Evolutionary conservation across 2,888 invertebrate genomes (phyloP), one percentile per base, ranked within the genome.

Genomic region (Synergus umbraculus): DNA sequence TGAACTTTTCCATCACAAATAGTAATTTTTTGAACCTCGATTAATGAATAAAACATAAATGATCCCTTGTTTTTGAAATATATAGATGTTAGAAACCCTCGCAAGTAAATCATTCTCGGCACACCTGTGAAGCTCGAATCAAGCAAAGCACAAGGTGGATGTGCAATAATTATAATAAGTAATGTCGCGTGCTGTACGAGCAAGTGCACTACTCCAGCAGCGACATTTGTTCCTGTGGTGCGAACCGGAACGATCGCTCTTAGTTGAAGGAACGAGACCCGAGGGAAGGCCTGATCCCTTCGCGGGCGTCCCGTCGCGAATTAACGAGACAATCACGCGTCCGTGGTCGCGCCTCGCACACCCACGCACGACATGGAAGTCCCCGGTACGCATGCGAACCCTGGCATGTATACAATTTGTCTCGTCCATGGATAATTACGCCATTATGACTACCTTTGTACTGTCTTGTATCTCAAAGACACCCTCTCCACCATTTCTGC

Each of bases 361-460:
- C 83, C 88, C 84, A 88, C 88, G 86, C 88, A 80, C 22, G 80
- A 83, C 84, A 83, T 86, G 83, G 86, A 80, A 84, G 85, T 82
- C 79, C 78, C 69, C 78, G 77, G 77, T 22, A 60, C 60, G 84
- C 86, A 87, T 78, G 84, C 79, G 83, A 84, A 85, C 82, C 80
- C 79, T 87, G 85, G 87, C 87, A 86, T 87, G 90, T 91, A 90
- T 85, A 88, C 90, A 89, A 91, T 91, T 90, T 91, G 90, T 91
- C 90, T 90, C 90, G 87, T 89, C 86, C 88, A 84, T 86, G 87
- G 90, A 89, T 91, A 91, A 91, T 91, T 90, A 90, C 90, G 86
- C 88, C 89, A 90, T 90, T 90, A 90, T 89, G 85, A 85, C 85
- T 86, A 80, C 83, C 85, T 85, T 83, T 85, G 79, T 73, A 73